phyloP scores from a whole-genome alignment of 2,113 vertebrate genomes.

The Zapornia atra region DNA sequence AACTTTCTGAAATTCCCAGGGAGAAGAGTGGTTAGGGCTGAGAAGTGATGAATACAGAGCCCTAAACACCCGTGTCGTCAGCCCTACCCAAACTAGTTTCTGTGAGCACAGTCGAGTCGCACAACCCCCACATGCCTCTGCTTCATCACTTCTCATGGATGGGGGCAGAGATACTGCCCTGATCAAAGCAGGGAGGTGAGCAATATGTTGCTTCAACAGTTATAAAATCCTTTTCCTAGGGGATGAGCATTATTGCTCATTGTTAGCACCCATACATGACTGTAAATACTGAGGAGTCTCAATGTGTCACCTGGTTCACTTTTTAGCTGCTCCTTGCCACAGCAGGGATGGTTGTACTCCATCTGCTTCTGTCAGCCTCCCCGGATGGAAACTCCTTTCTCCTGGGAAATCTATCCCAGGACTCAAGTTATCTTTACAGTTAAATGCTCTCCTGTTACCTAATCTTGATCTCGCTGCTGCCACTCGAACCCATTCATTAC shows the following conservation, averaged over 20 bases:
- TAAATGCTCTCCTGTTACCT: not conserved
- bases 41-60: not conserved
- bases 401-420: slow-evolving; percentile 13
- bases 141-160: not conserved
- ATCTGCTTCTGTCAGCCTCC: not conserved
- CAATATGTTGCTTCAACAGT: not conserved
- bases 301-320: not conserved
- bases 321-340: not conserved
- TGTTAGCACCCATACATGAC: not conserved
- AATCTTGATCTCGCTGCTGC: not conserved
- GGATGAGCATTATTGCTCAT: not conserved
- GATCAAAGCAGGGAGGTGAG: not conserved
- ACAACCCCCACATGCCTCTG: not conserved
- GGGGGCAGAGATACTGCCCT: not conserved
- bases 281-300: not conserved
- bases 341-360: not conserved
- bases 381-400: not conserved
- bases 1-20: slow-evolving; percentile 8
- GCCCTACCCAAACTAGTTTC: not conserved
- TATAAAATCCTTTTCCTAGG: not conserved
- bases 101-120: not conserved
- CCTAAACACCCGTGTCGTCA: not conserved
- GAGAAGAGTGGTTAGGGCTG: not conserved
- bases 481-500: slow-evolving; percentile 19
- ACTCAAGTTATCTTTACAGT: not conserved